These are phyloP conservation scores for Eristalis arbustorum DNA, from an alignment of 2,888 invertebrate genomes.

Conservation along the genomic window DNA sequence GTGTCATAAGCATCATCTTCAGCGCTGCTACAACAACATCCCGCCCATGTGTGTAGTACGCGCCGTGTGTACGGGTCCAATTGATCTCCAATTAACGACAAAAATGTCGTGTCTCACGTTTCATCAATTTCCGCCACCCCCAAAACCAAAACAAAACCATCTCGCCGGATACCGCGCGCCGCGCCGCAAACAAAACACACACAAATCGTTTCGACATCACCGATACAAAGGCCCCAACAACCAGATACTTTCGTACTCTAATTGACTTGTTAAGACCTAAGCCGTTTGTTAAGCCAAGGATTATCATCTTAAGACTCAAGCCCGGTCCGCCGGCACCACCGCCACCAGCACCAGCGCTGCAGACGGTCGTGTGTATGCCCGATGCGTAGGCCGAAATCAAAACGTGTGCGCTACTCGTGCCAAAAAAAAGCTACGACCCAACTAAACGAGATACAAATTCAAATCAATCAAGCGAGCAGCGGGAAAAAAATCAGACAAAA, in stretches of 20 bases:
- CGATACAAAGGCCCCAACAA: neutral
- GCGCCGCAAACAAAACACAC: constrained; percentile 27
- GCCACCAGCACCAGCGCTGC: neutral
- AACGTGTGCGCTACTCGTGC: constrained; percentile 59
- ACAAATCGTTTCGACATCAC: constrained; percentile 41
- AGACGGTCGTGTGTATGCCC: neutral
- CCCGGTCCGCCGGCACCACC: neutral
- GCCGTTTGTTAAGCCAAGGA: constrained; percentile 56
- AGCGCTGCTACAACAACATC: constrained; percentile 41
- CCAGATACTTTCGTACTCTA: constrained; percentile 40
- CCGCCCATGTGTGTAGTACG: constrained; percentile 36
- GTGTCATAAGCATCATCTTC: constrained; percentile 48
- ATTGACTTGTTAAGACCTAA: constrained; percentile 60
- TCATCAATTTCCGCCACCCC: constrained; percentile 59
- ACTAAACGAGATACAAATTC: constrained; percentile 26
- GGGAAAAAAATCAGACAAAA: constrained; percentile 13
- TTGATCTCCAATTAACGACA: constrained; percentile 59
- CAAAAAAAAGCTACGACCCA: constrained; percentile 12
- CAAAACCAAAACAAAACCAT: constrained; percentile 41
- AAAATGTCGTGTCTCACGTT: constrained; percentile 60
- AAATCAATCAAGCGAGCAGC: constrained; percentile 40
- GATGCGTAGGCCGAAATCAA: constrained; percentile 39
- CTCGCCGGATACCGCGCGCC: neutral
- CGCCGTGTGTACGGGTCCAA: neutral
- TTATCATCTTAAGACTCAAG: constrained; percentile 51